Base-by-base conservation (phyloP, 2,113 vertebrate species). In the Coregonus clupeaformis region DNA sequence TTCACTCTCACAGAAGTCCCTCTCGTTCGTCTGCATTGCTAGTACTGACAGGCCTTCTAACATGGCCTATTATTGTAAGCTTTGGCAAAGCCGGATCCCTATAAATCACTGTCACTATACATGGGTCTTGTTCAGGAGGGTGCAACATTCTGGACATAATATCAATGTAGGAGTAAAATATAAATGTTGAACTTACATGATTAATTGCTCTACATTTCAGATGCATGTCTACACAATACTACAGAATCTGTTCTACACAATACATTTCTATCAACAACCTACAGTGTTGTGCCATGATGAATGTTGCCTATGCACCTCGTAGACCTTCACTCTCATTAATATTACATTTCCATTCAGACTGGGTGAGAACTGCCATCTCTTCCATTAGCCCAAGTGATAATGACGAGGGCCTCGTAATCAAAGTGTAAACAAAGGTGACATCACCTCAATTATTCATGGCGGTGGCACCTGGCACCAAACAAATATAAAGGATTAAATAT, bases 391-490 rank as follows among this genome's bases (percentile, higher is more conserved):
- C 57, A 66, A 57, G 30, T 79, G 68, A 67, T 82, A 72, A 83
- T 75, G 80, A 80, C 32, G 32, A 36, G 32, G 73, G 73, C 45
- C 77, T 66, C 52, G 57, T 82, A 79, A 83, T 83, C 77, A 55
- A 77, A 77, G 65, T 60, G 32, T 85, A 82, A 82, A 76, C 81
- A 82, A 71, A 74, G 22, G 73, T 30, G 75, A 49, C 45, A 27
- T 68, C 47, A 72, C 76, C 36, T 84, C 75, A 77, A 88, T 85
- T 77, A 89, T 86, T 86, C 57, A 80, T 80, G 68, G 71, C 47
- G 76, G 36, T 57, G 68, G 62, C 76, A 49, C 36, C 7, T 36
- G 36, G 36, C 36, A 2, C 36, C 67, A 70, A 70, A 73, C 62
- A 82, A 79, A 77, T 73, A 67, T 73, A 66, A 67, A 69, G 79